Evolutionary conservation across 2,888 invertebrate species (phyloP).

Genomic region (Acronicta aceris): DNA sequence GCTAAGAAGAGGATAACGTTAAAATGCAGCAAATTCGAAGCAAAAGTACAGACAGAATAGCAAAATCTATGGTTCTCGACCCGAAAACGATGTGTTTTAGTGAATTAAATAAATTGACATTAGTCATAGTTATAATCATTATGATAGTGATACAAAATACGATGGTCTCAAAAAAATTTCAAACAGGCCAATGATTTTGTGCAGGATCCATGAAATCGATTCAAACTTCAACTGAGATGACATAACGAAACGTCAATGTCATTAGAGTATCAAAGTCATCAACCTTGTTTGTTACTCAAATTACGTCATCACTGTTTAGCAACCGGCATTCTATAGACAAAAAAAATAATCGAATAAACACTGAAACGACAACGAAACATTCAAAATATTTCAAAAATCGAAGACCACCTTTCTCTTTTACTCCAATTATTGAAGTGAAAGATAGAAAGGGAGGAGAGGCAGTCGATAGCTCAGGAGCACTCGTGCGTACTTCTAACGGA

Average conservation of each 20-base stretch:
- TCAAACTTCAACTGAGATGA: slow-evolving; percentile 22
- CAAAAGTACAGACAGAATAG: too few species aligned
- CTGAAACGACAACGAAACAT: slow-evolving; percentile 51
- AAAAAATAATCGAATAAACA: slow-evolving; percentile 55
- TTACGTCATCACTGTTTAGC: slow-evolving; percentile 49
- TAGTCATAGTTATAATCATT: too few species aligned
- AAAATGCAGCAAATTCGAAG: too few species aligned
- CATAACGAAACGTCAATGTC: slow-evolving; percentile 43
- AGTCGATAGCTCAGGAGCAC: slow-evolving; percentile 48
- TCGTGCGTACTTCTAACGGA: slow-evolving; percentile 71
- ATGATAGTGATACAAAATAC: too few species aligned
- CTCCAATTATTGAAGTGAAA: slow-evolving; percentile 1
- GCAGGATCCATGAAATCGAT: slow-evolving; percentile 32
- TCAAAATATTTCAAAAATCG: slow-evolving; percentile 57
- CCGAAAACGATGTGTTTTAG: too few species aligned
- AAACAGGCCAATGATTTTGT: too few species aligned
- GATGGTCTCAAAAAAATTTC: too few species aligned
- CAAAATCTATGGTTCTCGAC: too few species aligned
- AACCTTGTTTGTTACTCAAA: slow-evolving; percentile 42
- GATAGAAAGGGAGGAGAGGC: slow-evolving; percentile 44
- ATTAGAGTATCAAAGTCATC: slow-evolving; percentile 36
- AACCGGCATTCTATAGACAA: slow-evolving; percentile 42
- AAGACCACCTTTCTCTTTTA: slow-evolving; percentile 36
- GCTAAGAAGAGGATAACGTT: too few species aligned
- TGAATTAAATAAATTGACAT: too few species aligned